Evolutionary conservation across 2,113 vertebrate species (phyloP).

Genomic region (Myrmophylax atrothorax): DNA sequence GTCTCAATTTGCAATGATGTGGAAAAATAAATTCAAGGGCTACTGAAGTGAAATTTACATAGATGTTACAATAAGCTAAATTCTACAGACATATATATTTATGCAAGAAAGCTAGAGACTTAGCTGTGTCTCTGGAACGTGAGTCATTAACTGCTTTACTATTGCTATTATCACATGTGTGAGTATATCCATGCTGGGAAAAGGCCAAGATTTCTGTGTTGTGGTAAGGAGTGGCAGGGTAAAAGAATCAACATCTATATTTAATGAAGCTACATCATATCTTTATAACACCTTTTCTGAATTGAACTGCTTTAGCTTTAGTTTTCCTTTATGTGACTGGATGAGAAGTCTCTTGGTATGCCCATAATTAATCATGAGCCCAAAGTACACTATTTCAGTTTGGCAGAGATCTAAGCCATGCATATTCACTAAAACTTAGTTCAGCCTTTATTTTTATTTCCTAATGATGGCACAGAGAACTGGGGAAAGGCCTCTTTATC

Average conservation of each 20-base stretch:
- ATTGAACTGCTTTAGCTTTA: neutral
- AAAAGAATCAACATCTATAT: neutral
- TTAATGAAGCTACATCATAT: neutral
- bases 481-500: neutral
- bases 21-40: neutral
- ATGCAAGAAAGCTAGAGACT: neutral
- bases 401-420: neutral
- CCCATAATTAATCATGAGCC: neutral
- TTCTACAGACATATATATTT: neutral
- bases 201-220: neutral
- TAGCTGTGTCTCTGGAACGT: accelerated
- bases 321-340: neutral
- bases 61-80: neutral
- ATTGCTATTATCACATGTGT: neutral
- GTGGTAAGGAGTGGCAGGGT: neutral
- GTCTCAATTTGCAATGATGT: neutral
- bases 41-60: neutral
- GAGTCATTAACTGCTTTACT: neutral
- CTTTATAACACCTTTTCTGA: neutral
- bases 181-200: neutral
- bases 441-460: constrained; percentile 12
- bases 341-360: accelerated
- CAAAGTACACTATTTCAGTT: neutral
- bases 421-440: neutral
- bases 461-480: neutral